phyloP scores from a whole-genome alignment of 1,140 invertebrate genomes.

The Bicyclus anynana region DNA sequence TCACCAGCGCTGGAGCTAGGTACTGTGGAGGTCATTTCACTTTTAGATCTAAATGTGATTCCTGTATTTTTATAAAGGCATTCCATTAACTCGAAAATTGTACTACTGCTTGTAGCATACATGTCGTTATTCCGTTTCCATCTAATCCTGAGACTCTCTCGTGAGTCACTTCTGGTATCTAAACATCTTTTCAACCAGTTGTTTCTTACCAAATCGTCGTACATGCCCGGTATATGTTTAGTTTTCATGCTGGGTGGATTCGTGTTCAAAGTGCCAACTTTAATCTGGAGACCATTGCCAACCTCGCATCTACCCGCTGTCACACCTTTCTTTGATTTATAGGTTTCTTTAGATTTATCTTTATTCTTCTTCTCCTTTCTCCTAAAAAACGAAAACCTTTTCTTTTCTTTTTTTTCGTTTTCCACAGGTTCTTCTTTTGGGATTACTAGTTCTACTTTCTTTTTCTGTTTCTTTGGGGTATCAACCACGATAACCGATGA shows the following conservation, averaged over 20 bases:
- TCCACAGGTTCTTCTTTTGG: conserved; percentile 13
- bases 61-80: conserved; percentile 46
- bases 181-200: conserved; percentile 49
- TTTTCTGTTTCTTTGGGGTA: conserved; percentile 21
- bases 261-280: conserved; percentile 33
- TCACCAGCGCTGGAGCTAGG: neutral
- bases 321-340: conserved; percentile 42
- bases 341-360: conserved; percentile 35
- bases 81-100: conserved; percentile 52
- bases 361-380: conserved; percentile 50
- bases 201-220: conserved; percentile 34
- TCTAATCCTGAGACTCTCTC: conserved; percentile 44
- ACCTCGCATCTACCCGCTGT: conserved; percentile 55
- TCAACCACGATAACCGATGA: conserved; percentile 20
- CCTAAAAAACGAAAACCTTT: conserved; percentile 52
- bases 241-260: conserved; percentile 9
- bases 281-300: conserved; percentile 48
- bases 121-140: conserved; percentile 60
- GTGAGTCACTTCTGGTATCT: conserved; percentile 37
- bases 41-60: conserved; percentile 41
- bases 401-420: conserved; percentile 42
- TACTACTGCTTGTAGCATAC: conserved; percentile 53
- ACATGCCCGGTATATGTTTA: conserved; percentile 13
- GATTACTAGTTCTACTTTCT: conserved; percentile 18
- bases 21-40: conserved; percentile 25